Conservation (phyloP, 2,888 invertebrate genomes). For the Cotesia congregata region DNA sequence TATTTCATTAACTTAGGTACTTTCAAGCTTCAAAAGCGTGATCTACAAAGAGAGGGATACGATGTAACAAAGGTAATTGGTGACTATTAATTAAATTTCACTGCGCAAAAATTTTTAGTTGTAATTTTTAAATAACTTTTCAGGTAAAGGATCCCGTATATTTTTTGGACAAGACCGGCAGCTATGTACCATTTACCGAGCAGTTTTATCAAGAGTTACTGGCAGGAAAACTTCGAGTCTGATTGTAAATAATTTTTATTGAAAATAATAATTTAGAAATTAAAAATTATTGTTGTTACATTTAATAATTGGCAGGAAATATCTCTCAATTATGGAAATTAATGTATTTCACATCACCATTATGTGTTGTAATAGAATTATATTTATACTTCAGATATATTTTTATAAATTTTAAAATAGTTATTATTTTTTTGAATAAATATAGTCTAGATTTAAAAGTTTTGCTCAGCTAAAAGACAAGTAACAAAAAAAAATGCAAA, state of each 20-base stretch:
- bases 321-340: no score
- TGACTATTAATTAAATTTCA: no score
- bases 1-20: constrained; percentile 75
- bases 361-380: no score
- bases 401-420: no score
- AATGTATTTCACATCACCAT: no score
- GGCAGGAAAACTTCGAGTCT: constrained; percentile 55
- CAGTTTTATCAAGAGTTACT: constrained; percentile 75
- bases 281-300: background rate
- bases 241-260: constrained; percentile 31
- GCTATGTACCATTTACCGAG: constrained; percentile 75
- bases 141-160: constrained; percentile 81
- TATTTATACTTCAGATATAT: no score
- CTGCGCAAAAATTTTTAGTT: no score
- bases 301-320: no score
- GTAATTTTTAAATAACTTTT: background rate
- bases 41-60: constrained; percentile 88
- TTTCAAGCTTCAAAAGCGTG: constrained; percentile 92
- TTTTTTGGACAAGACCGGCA: constrained; percentile 75
- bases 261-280: background rate
- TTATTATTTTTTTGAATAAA: background rate
- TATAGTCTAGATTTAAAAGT: background rate
- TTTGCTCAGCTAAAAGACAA: background rate
- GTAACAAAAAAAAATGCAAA: background rate
- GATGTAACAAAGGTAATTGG: constrained; percentile 81